phyloP scores from a whole-genome alignment of 2,888 invertebrate genomes.

The Acleris literana region DNA sequence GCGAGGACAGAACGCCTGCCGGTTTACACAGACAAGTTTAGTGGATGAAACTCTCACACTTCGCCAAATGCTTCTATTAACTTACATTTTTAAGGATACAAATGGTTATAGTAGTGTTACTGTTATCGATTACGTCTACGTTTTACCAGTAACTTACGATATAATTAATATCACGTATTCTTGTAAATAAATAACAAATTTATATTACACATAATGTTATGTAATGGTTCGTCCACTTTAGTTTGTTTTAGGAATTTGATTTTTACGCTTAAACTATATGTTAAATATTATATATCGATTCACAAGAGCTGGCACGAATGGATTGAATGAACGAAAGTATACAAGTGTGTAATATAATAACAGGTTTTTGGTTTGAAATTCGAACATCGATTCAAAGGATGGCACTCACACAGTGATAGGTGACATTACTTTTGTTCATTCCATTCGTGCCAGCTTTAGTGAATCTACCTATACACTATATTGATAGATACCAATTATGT shows the following conservation, averaged over 20 bases:
- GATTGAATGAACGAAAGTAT: too few species aligned
- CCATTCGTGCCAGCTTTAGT: too few species aligned
- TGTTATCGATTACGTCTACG: slow-evolving; percentile 22
- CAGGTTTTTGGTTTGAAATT: too few species aligned
- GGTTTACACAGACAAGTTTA: not conserved
- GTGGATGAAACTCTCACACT: not conserved
- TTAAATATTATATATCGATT: too few species aligned
- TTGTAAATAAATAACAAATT: slow-evolving; percentile 37
- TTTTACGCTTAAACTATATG: slow-evolving; percentile 18
- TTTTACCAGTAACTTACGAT: slow-evolving; percentile 26
- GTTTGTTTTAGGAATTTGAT: slow-evolving; percentile 19
- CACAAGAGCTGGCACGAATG: too few species aligned
- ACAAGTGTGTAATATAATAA: too few species aligned
- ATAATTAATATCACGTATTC: slow-evolving; percentile 37
- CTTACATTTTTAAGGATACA: slow-evolving; percentile 14
- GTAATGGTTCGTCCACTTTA: slow-evolving; percentile 12
- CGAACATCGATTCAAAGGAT: too few species aligned
- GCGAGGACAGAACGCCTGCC: slow-evolving; percentile 1
- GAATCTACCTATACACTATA: slow-evolving; percentile 22
- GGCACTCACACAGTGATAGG: too few species aligned
- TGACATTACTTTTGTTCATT: too few species aligned
- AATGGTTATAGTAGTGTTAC: slow-evolving; percentile 11
- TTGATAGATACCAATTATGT: slow-evolving; percentile 21
- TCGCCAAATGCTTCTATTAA: not conserved
- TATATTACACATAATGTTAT: slow-evolving; percentile 29